These are phyloP conservation scores for Rhorus exstirpatorius DNA, from an alignment of 2,888 invertebrate species.

Conservation along the genomic window DNA sequence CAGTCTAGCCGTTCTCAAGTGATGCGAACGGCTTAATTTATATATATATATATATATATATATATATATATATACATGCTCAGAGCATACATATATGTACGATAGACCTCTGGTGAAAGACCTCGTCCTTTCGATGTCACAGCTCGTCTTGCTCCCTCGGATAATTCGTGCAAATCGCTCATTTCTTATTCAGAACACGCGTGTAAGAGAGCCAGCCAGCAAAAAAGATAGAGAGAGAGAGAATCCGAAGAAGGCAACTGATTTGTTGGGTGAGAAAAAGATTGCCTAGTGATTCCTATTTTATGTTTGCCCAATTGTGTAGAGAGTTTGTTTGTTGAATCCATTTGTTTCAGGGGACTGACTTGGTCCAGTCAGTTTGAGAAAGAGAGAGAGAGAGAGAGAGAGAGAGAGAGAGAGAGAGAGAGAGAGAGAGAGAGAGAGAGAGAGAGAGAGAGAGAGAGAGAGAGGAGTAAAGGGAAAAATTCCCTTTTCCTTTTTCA, in stretches of 20 bases:
- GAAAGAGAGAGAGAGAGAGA: not conserved
- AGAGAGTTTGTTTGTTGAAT: constrained; percentile 79
- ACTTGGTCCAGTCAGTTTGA: constrained; percentile 9
- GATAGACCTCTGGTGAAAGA: constrained; percentile 42
- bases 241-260: constrained; percentile 71
- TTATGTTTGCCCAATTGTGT: constrained; percentile 73
- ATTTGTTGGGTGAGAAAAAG: constrained; percentile 71
- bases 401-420: constrained; percentile 4
- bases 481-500: constrained; percentile 28
- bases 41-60: no score
- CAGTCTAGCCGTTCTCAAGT: no score
- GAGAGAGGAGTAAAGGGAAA: not conserved
- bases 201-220: constrained; percentile 47
- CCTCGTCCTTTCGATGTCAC: constrained; percentile 60
- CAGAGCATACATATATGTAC: constrained; percentile 26
- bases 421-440: constrained; percentile 11
- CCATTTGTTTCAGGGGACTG: constrained; percentile 73
- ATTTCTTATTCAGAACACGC: constrained; percentile 80
- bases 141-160: constrained; percentile 34
- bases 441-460: constrained; percentile 10
- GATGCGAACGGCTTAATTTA: no score
- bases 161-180: constrained; percentile 78
- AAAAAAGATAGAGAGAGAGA: constrained; percentile 29
- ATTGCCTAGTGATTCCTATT: constrained; percentile 55
- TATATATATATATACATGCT: not conserved